Conservation (phyloP, 1,140 invertebrate genomes). For the Drosophila sturtevanti region DNA sequence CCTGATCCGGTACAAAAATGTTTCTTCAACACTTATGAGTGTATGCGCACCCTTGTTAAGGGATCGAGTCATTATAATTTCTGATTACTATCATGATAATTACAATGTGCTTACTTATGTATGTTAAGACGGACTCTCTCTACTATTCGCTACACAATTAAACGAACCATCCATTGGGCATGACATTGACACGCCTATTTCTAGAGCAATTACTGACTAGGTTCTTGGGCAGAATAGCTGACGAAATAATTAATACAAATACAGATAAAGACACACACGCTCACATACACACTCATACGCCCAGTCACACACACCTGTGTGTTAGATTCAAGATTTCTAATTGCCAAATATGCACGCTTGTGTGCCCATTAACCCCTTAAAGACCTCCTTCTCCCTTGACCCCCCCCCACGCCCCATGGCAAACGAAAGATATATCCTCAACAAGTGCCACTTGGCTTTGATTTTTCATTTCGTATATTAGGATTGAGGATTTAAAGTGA, state of each 20-base stretch:
- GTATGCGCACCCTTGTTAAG: not conserved
- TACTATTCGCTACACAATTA: conserved; percentile 3
- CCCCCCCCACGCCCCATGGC: no score
- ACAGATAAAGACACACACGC: not conserved
- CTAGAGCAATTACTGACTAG: not conserved
- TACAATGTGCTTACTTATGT: conserved; percentile 4
- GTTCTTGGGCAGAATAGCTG: not conserved
- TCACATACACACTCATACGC: not conserved
- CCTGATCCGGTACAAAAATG: no score
- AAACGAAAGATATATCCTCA: not conserved
- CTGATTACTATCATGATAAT: conserved; percentile 18
- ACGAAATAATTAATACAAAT: conserved; percentile 7
- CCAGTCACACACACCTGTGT: conserved; percentile 1
- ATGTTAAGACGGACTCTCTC: not conserved
- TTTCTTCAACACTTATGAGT: not conserved
- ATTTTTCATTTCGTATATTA: not conserved
- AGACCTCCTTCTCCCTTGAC: not conserved
- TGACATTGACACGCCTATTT: conserved; percentile 8
- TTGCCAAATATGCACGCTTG: conserved; percentile 21
- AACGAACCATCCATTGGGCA: conserved; percentile 6
- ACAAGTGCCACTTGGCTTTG: conserved; percentile 26
- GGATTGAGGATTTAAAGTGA: not conserved
- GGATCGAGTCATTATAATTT: not conserved
- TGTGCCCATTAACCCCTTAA: conserved; percentile 10
- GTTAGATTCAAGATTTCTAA: not conserved